Conservation (phyloP, 2,797 vertebrate species). For the Peromyscus nudipes region DNA sequence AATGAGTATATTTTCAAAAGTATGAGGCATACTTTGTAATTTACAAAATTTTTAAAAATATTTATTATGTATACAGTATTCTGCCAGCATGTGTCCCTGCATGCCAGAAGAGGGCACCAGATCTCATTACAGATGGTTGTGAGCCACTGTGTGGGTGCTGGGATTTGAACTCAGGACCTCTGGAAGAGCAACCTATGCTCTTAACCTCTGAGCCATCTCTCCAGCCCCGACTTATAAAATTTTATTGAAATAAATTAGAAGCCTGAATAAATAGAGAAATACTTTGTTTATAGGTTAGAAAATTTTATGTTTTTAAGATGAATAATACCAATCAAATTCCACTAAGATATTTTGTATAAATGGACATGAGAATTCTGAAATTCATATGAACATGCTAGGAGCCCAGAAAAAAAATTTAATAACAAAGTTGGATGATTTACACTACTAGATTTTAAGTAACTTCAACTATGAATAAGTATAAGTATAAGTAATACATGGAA, state of each 20-base stretch:
- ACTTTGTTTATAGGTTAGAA: not conserved
- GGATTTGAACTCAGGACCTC: no score
- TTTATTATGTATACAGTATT: no score
- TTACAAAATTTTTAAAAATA: not conserved
- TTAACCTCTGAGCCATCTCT: no score
- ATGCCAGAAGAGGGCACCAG: no score
- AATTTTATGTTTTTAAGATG: not conserved
- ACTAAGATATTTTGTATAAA: not conserved
- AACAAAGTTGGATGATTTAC: conserved; percentile 1
- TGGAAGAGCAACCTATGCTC: no score
- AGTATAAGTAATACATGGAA: not conserved
- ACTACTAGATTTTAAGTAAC: not conserved
- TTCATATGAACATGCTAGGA: not conserved
- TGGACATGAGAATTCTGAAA: not conserved
- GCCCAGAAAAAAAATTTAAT: not conserved
- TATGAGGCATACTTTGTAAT: not conserved
- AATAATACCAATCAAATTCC: conserved; percentile 14
- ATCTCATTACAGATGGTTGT: no score
- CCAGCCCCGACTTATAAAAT: no score
- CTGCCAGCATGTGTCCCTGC: no score
- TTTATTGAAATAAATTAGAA: not conserved
- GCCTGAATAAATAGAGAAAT: not conserved
- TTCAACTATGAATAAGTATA: not conserved
- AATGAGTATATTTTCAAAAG: not conserved
- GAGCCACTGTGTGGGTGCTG: no score